These are phyloP conservation scores for Orchesella cincta DNA, from an alignment of 1,140 invertebrate species.

Conservation along the genomic window DNA sequence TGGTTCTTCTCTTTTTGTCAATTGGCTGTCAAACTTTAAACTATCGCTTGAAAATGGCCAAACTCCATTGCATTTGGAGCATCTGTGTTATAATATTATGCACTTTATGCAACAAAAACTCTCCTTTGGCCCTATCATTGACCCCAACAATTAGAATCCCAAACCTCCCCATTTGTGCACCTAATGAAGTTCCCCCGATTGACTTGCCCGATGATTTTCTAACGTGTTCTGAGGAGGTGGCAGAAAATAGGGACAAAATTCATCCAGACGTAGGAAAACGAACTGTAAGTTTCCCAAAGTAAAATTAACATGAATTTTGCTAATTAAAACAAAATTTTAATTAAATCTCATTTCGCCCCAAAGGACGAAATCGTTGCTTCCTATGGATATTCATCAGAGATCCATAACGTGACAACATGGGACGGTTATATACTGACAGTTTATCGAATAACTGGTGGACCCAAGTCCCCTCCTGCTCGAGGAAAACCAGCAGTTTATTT, in stretches of 20 bases:
- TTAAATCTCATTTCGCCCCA: background rate
- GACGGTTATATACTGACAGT: slow-evolving; percentile 13
- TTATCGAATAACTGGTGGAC: background rate
- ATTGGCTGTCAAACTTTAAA: no score
- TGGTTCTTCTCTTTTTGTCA: no score
- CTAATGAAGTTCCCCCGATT: no score
- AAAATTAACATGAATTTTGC: no score
- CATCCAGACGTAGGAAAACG: background rate
- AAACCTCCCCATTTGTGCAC: no score
- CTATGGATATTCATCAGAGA: background rate
- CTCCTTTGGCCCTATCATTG: no score
- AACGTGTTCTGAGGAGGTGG: background rate
- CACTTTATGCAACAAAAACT: no score
- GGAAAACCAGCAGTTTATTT: background rate
- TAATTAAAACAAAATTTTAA: background rate
- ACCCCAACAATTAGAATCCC: no score
- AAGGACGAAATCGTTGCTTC: background rate
- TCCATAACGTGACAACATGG: background rate
- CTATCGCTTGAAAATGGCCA: no score
- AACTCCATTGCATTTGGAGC: no score
- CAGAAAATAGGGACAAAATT: background rate
- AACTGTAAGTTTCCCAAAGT: background rate
- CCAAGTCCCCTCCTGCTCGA: background rate
- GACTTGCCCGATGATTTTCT: no score
- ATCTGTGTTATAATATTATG: no score